Base-by-base conservation (phyloP, 2,888 invertebrate species). In the Drosophila robusta region DNA sequence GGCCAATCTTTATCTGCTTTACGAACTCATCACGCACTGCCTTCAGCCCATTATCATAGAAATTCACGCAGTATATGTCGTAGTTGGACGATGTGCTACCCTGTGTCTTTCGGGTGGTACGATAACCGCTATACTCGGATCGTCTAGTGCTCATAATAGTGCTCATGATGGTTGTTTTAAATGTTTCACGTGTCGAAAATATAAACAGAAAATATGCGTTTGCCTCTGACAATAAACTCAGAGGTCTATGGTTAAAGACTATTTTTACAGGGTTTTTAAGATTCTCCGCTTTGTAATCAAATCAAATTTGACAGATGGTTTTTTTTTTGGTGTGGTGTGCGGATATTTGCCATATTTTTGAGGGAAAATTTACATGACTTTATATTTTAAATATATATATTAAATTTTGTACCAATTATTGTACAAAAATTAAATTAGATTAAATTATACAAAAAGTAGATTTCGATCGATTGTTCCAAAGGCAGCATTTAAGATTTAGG, bases 1-100 rank as follows among this genome's bases (percentile, higher is more conserved):
- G 36, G 0, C 90, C 90, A 1, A 54, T 42, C n/a, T 60, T 62
- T 0, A 88, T 68, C 42, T 83, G 81, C 0, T 71, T 68, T 6
- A 82, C 65, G n/a, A 79, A 90, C 68, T 87, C 90, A 32, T 90
- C 65, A 4, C 85, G 86, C 38, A 91, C 75, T 6, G 86, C 67
- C 3, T 51, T 62, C 4, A 90, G 64, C 0, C 85, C 75, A 1
- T 65, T 80, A 34, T 89, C 90, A 56, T 89, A 75, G 45, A 89
- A 86, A 16, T 89, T 88, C 2, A 88, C 44, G 38, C 84, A 85
- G 62, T 80, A 90, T 4, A 90, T 46, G 7, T 80, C 73, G 50
- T 87, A 90, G 4, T 38, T 9, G 6, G 9, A 0, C 0, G 54
- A 0, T 0, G 18, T 0, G 0, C 1, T 4, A 3, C 6, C 2